Evolutionary conservation across 2,113 vertebrate species (phyloP), one percentile per base, ranked within the genome.

Genomic region (Pyxicephalus adspersus): DNA sequence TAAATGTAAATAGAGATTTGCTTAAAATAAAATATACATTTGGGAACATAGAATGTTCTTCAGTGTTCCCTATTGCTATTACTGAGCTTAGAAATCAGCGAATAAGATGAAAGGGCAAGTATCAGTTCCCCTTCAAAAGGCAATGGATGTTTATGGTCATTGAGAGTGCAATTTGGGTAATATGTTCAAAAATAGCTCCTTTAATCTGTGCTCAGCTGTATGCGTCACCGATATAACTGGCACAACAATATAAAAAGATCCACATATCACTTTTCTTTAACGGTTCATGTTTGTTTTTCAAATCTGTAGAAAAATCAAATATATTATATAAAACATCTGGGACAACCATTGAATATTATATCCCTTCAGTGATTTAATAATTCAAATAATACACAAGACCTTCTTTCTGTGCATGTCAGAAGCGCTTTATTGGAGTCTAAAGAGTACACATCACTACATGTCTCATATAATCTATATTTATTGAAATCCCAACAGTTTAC

Each of bases 391-490:
- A 64, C 16, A 18, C 3, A 38, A 6, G 26, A 74, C 25, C 16
- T 34, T 31, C 25, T 57, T 66, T 55, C 13, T 4, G 26, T 64
- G 34, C 60, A 58, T 51, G 66, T 23, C 70, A 65, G 29, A 65
- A 66, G 29, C 57, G 50, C 65, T 74, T 74, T 81, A 64, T 73
- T 81, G 34, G 1, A 54, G 45, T 73, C 64, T 73, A 54, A 31
- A 73, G 64, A 72, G 58, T 57, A 74, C 60, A 74, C 70, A 74
- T 81, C n/a, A 72, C 64, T 57, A 74, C 60, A 74, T 72, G 64
- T 81, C n/a, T 81, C 64, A 65, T 64, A 64, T 65, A 65, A 81
- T 81, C 60, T 81, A 57, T 55, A 9, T 26, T 65, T 81, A 73
- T 73, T 73, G 45, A 58, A 64, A 60, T 28, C 15, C 45, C 54